Evolutionary conservation across 2,888 invertebrate genomes (phyloP).

Genomic region (Volucella zonaria): DNA sequence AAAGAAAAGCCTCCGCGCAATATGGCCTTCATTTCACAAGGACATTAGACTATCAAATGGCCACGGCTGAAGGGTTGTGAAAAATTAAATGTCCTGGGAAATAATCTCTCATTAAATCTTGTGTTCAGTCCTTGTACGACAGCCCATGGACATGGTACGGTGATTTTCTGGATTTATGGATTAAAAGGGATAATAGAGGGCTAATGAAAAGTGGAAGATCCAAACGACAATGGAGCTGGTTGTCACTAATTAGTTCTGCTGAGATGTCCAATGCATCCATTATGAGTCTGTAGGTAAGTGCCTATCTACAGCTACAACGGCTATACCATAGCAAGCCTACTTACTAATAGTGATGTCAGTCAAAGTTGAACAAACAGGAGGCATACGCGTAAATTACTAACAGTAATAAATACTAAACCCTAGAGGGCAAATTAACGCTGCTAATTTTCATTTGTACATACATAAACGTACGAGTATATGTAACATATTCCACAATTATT

Average conservation of each 20-base stretch:
- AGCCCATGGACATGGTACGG: slow-evolving; percentile 71
- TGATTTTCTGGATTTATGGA: slow-evolving; percentile 72
- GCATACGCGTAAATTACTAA: slow-evolving; percentile 38
- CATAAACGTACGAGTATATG: neutral
- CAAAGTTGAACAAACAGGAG: slow-evolving; percentile 11
- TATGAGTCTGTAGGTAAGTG: neutral
- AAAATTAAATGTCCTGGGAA: slow-evolving; percentile 72
- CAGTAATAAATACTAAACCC: slow-evolving; percentile 28
- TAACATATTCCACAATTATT: slow-evolving; percentile 43
- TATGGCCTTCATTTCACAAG: slow-evolving; percentile 62
- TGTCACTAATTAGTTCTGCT: slow-evolving; percentile 60
- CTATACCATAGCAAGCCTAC: neutral
- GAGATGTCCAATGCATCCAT: slow-evolving; percentile 39
- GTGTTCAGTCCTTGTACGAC: slow-evolving; percentile 70
- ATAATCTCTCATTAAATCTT: slow-evolving; percentile 74
- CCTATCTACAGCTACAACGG: neutral
- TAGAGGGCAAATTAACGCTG: slow-evolving; percentile 10
- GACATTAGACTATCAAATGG: slow-evolving; percentile 66
- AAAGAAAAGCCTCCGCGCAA: slow-evolving; percentile 55
- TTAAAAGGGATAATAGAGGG: slow-evolving; percentile 65
- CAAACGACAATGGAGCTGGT: slow-evolving; percentile 57
- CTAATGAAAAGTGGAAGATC: slow-evolving; percentile 64
- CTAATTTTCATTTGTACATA: neutral
- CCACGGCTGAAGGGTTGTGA: slow-evolving; percentile 70
- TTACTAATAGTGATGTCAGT: slow-evolving; percentile 15